A percentile compares a stretch with the other conserved stretches of the same genome.
These are phyloP conservation scores for Cheilosia soror DNA, from an alignment of 2,888 invertebrate genomes.

Conservation along the genomic window DNA sequence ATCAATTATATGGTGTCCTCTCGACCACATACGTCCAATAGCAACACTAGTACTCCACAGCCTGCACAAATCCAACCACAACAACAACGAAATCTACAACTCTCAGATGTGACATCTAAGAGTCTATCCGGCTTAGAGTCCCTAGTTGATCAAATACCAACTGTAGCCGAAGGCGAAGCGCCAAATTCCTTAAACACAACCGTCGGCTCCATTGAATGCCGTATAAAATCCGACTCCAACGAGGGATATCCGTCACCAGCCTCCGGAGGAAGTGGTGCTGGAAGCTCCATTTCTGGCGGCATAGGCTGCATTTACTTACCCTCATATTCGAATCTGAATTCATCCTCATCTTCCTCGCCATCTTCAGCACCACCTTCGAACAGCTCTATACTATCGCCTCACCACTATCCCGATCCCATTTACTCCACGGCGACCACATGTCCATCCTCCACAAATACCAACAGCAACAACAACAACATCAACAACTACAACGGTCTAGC, in stretches of 20 bases:
- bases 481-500: conserved; percentile 76
- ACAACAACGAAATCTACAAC: conserved; percentile 74
- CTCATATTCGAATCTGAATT: conserved; percentile 58
- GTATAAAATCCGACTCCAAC: conserved; percentile 53
- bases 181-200: conserved; percentile 74
- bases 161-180: conserved; percentile 90
- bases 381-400: conserved; percentile 51
- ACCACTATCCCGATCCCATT: conserved; percentile 63
- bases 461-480: conserved; percentile 49
- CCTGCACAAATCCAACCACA: conserved; percentile 75
- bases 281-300: conserved; percentile 38
- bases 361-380: conserved; percentile 57
- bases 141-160: conserved; percentile 95
- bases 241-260: conserved; percentile 69
- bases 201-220: conserved; percentile 77
- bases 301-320: conserved; percentile 64
- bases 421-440: conserved; percentile 60
- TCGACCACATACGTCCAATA: conserved; percentile 53
- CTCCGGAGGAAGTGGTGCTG: conserved; percentile 47
- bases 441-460: conserved; percentile 50
- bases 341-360: conserved; percentile 63
- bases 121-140: conserved; percentile 94
- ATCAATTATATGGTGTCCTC: conserved; percentile 51
- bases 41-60: conserved; percentile 60
- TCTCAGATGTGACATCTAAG: conserved; percentile 90